Evolutionary conservation across 2,797 vertebrate genomes (phyloP), one percentile per base, ranked within the genome.

Genomic region (Sebastes miniatus): DNA sequence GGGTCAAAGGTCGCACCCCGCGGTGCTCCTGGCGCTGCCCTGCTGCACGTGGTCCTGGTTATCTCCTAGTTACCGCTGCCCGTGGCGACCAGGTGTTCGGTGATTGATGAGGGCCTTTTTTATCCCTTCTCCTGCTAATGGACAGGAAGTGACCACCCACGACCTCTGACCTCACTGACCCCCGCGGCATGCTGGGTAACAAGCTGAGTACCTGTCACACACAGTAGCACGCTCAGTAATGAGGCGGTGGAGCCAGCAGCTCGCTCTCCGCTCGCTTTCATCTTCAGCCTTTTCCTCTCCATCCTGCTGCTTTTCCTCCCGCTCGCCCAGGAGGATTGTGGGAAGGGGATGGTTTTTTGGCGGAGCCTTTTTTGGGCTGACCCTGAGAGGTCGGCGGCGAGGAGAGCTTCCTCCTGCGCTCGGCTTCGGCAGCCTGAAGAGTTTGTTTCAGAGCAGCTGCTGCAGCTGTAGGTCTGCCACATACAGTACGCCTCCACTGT

Each of bases 71-170:
- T 79, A 83, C 72, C 65, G 76, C 82, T 71, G 67, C 88, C 84
- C 6, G 61, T 9, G 57, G 87, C 43, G 69, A 84, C 90, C 88
- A 87, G 89, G 89, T 92, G 90, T 69, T n/a, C 34, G 57, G 73
- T 92, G 93, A 95, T 95, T 92, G 92, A 95, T 95, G 92, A 91
- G 83, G 76, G 58, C 12, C 74, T 86, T 84, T 89, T 88, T 73
- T 80, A 81, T 89, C 76, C 76, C 10, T 24, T 29, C 63, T 83
- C 75, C 77, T 86, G 83, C 87, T 93, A 91, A 95, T 93, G 91
- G 91, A 91, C 89, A 92, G 94, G 94, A 95, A 94, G 93, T 90
- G 88, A 84, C 92, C 87, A 81, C 87, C 90, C 89, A 73, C 84
- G 56, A 81, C 92, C 89, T 83, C 81, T 87, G 88, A 93, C 92